phyloP scores from a whole-genome alignment of 2,888 invertebrate species.

The Andrena minutula region DNA sequence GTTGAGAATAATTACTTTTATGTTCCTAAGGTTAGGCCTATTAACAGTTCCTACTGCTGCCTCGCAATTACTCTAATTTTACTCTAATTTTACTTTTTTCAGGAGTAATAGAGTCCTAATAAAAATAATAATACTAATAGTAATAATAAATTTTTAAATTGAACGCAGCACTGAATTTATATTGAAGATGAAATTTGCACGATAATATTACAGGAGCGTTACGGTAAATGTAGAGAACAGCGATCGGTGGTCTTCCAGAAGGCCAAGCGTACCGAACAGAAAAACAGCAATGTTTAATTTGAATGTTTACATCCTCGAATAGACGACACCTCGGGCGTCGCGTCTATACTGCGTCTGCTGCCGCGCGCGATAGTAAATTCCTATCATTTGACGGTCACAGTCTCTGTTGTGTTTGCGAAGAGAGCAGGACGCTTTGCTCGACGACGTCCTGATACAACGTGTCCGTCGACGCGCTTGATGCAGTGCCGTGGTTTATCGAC shows the following conservation, averaged over 20 bases:
- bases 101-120: too few species aligned
- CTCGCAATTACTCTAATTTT: too few species aligned
- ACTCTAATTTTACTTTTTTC: too few species aligned
- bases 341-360: background rate
- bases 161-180: too few species aligned
- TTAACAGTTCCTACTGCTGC: too few species aligned
- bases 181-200: too few species aligned
- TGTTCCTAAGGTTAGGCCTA: too few species aligned
- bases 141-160: too few species aligned
- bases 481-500: constrained; percentile 69
- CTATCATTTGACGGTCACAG: constrained; percentile 5
- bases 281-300: constrained; percentile 4
- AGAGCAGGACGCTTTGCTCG: constrained; percentile 15
- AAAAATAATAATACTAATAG: too few species aligned
- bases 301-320: background rate
- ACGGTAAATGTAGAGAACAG: background rate
- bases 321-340: background rate
- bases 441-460: constrained; percentile 49
- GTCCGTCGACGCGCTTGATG: constrained; percentile 55
- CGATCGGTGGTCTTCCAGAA: too few species aligned
- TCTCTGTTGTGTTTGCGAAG: background rate
- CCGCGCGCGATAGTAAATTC: background rate
- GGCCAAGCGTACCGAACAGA: background rate
- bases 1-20: too few species aligned
- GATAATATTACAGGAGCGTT: background rate